A percentile compares a stretch with the other conserved stretches of the same genome.
These are phyloP conservation scores for Xiphydria camelus DNA, from an alignment of 2,888 invertebrate genomes.

Conservation along the genomic window DNA sequence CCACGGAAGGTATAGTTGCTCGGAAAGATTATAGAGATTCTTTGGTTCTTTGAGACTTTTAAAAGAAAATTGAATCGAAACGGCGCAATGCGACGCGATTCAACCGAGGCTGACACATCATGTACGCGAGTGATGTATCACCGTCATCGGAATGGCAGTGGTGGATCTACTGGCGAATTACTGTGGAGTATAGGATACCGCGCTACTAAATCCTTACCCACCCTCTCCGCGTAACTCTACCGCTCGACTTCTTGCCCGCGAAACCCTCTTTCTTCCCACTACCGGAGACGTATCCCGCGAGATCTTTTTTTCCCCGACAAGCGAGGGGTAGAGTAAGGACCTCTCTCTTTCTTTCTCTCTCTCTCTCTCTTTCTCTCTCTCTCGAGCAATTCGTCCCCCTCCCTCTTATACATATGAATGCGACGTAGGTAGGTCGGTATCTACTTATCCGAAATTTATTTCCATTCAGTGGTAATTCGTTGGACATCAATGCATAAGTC, in stretches of 20 bases:
- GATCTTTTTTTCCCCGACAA: too few species aligned
- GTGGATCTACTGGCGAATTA: conserved; percentile 24
- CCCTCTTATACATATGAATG: conserved; percentile 8
- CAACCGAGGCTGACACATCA: conserved; percentile 7
- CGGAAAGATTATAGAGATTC: too few species aligned
- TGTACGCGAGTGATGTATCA: conserved; percentile 17
- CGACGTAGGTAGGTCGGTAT: too few species aligned
- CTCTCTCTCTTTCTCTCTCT: conserved; percentile 8
- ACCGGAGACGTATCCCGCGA: conserved; percentile 19
- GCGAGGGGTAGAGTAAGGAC: too few species aligned
- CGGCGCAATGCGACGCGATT: conserved; percentile 15
- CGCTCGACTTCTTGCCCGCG: conserved; percentile 7
- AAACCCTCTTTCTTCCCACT: conserved; percentile 22
- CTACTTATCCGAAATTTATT: too few species aligned
- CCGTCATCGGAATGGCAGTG: conserved; percentile 18
- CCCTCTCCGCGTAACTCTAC: conserved; percentile 12
- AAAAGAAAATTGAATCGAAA: not conserved
- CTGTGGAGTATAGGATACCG: conserved; percentile 27
- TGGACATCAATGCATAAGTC: too few species aligned
- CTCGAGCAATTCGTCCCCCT: conserved; percentile 7
- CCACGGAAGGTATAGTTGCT: too few species aligned
- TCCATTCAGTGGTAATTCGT: too few species aligned
- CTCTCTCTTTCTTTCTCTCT: conserved; percentile 10
- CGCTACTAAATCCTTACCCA: conserved; percentile 24
- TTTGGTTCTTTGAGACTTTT: too few species aligned